Evolutionary conservation across 1,140 invertebrate genomes (phyloP).

Genomic region (Sitodiplosis mosellana): DNA sequence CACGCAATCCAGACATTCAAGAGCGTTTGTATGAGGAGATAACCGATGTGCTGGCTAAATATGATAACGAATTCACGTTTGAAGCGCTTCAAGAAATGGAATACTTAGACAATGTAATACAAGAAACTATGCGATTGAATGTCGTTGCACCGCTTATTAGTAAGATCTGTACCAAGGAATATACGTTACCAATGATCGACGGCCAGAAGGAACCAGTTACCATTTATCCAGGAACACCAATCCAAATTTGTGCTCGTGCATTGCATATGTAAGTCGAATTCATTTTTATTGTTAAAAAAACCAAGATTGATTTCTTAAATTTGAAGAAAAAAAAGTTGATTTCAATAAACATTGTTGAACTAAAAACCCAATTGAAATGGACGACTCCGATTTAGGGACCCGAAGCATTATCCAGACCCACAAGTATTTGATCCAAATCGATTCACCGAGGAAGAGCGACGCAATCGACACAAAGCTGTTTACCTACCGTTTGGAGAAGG

Average conservation of each 20-base stretch:
- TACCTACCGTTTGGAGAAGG: conserved; percentile 55
- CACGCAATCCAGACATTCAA: conserved; percentile 30
- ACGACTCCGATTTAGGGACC: conserved; percentile 26
- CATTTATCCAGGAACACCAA: too few species aligned
- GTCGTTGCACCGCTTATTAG: too few species aligned
- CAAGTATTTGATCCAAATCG: conserved; percentile 37
- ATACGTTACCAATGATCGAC: too few species aligned
- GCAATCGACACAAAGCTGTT: conserved; percentile 28
- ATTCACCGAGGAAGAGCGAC: conserved; percentile 30
- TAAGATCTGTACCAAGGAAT: too few species aligned
- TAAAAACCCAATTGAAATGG: too few species aligned
- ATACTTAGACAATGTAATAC: conserved; percentile 13
- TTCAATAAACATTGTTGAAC: too few species aligned
- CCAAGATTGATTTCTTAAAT: too few species aligned
- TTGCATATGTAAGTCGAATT: too few species aligned
- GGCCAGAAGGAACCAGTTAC: too few species aligned
- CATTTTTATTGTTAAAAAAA: too few species aligned
- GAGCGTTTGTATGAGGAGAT: conserved; percentile 29
- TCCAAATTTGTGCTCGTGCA: too few species aligned
- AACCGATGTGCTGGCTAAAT: conserved; percentile 12
- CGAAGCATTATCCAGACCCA: conserved; percentile 34
- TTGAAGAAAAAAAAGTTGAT: too few species aligned
- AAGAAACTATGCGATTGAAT: conserved; percentile 10
- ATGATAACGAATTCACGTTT: conserved; percentile 15
- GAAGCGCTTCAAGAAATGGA: conserved; percentile 17